Percentiles rank a stretch among this genome's conserved stretches.
phyloP scores from a whole-genome alignment of 2,888 invertebrate species.

The Calameuta pallipes region DNA sequence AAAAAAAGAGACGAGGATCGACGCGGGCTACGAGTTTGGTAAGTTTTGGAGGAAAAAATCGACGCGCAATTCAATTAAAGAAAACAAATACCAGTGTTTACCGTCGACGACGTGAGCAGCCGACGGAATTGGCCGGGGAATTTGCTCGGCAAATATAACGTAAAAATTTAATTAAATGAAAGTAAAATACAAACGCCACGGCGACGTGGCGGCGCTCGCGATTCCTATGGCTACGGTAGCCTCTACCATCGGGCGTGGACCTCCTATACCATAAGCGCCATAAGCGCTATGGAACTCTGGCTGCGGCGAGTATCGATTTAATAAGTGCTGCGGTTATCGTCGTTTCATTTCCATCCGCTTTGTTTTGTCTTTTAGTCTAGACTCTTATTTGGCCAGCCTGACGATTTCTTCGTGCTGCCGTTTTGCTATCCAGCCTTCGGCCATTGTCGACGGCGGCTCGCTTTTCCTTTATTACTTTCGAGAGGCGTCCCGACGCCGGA shows the following conservation, averaged over 20 bases:
- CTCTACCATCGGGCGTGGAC: not conserved
- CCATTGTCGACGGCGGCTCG: not conserved
- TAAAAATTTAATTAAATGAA: slow-evolving; percentile 46
- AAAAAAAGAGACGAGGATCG: not conserved
- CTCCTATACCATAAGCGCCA: not conserved
- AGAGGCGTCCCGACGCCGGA: not conserved
- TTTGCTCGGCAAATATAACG: slow-evolving; percentile 42
- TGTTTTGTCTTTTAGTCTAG: slow-evolving; percentile 6
- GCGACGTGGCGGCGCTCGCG: slow-evolving; percentile 10
- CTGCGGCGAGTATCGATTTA: slow-evolving; percentile 21
- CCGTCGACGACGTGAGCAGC: slow-evolving; percentile 33
- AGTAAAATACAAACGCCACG: slow-evolving; percentile 28
- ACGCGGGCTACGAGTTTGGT: not conserved
- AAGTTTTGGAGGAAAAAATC: slow-evolving; percentile 3
- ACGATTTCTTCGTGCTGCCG: not conserved
- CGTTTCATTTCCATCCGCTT: slow-evolving; percentile 7
- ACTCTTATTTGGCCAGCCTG: not conserved
- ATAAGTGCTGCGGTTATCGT: slow-evolving; percentile 16
- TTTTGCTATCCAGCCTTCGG: not conserved
- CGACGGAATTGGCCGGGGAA: slow-evolving; percentile 38
- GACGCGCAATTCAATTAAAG: slow-evolving; percentile 45
- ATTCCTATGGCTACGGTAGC: not conserved
- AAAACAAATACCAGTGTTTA: slow-evolving; percentile 45
- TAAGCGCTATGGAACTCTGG: not conserved
- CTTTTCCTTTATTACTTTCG: slow-evolving; percentile 1